phyloP scores from a whole-genome alignment of 1,140 invertebrate genomes.

The Lordiphosa clarofinis region DNA sequence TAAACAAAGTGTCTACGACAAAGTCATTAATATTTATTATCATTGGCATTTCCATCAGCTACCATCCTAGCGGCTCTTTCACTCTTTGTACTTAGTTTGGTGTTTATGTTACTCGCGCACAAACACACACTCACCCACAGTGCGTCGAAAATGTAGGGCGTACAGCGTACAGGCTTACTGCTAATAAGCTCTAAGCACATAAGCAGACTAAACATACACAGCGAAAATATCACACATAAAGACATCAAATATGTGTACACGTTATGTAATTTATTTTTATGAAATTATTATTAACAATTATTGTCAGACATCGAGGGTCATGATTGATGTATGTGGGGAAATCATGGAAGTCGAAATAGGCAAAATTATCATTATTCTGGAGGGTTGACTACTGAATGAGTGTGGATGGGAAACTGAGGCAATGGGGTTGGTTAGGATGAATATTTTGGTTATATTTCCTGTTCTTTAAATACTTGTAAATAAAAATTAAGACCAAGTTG shows the following conservation, averaged over 20 bases:
- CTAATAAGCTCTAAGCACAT: conserved; percentile 56
- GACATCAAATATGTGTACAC: conserved; percentile 16
- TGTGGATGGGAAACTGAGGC: no score
- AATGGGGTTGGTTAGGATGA: no score
- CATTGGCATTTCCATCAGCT: conserved; percentile 9
- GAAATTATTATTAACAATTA: conserved; percentile 33
- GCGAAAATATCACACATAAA: conserved; percentile 1
- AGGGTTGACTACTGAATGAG: no score
- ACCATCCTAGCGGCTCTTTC: not conserved
- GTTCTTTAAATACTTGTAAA: no score
- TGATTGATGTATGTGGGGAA: no score
- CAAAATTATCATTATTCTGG: no score
- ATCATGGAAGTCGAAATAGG: no score
- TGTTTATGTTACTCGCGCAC: not conserved
- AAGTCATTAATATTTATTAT: conserved; percentile 43
- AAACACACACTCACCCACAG: conserved; percentile 1
- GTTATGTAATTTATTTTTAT: conserved; percentile 25
- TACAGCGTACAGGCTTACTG: conserved; percentile 24
- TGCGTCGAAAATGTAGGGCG: conserved; percentile 25
- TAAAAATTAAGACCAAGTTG: no score
- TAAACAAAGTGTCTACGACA: conserved; percentile 7
- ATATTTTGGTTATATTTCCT: no score
- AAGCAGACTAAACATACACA: conserved; percentile 23
- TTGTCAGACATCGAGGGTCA: conserved; percentile 2
- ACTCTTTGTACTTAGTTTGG: conserved; percentile 3